These are phyloP conservation scores for Danaus melanippus DNA, from an alignment of 1,140 invertebrate species.

Conservation along the genomic window DNA sequence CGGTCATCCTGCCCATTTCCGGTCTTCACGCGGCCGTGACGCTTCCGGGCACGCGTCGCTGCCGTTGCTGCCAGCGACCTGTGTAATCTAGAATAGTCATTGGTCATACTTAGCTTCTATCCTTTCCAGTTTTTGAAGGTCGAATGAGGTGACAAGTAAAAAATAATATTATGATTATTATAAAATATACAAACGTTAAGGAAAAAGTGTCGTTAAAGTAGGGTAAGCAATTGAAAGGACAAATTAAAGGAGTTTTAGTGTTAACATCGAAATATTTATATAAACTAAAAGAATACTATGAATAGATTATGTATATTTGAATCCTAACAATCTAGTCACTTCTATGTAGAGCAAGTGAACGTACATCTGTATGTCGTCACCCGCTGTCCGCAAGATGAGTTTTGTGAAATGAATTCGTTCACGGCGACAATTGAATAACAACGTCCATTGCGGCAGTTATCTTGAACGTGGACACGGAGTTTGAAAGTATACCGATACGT, in stretches of 20 bases:
- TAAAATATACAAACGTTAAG: too few relatives aligned
- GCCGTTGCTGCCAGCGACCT: conserved; percentile 38
- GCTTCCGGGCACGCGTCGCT: conserved; percentile 68
- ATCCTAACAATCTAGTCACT: conserved; percentile 15
- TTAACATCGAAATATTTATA: too few relatives aligned
- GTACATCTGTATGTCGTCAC: conserved; percentile 34
- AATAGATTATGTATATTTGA: too few relatives aligned
- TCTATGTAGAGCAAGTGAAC: conserved; percentile 23
- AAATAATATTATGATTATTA: too few relatives aligned
- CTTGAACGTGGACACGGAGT: conserved; percentile 33
- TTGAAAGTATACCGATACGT: conserved; percentile 29
- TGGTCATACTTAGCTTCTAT: not conserved
- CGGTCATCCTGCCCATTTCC: conserved; percentile 72
- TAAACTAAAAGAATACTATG: too few relatives aligned
- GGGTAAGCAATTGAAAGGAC: too few relatives aligned
- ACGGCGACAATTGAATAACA: conserved; percentile 57
- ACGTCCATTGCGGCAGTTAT: conserved; percentile 33
- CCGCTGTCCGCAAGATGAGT: conserved; percentile 59
- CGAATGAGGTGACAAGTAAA: too few relatives aligned
- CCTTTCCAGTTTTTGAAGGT: too few relatives aligned
- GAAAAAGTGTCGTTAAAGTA: too few relatives aligned
- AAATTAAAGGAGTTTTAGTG: too few relatives aligned
- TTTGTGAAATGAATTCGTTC: conserved; percentile 68
- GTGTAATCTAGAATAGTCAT: conserved; percentile 36
- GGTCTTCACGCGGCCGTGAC: conserved; percentile 71